Percentiles rank a stretch among this genome's conserved stretches.
phyloP scores from a whole-genome alignment of 2,113 vertebrate species.

The Lycaon pictus region DNA sequence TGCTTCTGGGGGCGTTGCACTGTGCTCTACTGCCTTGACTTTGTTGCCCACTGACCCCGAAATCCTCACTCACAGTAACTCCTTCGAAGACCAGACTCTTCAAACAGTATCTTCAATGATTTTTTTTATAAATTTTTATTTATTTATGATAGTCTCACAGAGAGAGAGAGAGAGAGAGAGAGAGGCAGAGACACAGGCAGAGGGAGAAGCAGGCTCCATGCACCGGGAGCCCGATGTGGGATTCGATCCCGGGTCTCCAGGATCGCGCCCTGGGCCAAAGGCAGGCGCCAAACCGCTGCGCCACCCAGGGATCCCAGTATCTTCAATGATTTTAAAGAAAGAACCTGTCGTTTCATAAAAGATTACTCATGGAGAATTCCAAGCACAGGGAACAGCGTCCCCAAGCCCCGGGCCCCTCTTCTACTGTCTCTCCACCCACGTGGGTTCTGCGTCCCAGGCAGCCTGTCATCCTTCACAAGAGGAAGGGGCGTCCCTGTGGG shows the following conservation, averaged over 20 bases:
- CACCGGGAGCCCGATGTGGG: no score
- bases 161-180: no score
- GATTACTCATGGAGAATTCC: not conserved
- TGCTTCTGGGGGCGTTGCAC: accelerated
- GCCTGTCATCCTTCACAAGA: not conserved
- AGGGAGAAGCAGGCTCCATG: no score
- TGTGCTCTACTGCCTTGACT: not conserved
- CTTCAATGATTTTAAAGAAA: not conserved
- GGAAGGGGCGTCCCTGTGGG: accelerated
- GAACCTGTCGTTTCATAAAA: not conserved
- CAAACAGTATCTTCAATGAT: not conserved
- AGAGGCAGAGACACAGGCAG: no score
- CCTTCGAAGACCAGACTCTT: not conserved
- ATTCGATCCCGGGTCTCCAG: no score
- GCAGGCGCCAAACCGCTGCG: no score
- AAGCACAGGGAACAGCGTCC: no score
- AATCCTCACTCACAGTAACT: not conserved
- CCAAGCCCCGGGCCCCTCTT: not conserved
- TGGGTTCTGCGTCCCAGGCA: not conserved
- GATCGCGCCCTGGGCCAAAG: no score
- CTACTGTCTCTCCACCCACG: not conserved
- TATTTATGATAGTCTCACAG: no score
- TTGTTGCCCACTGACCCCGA: not conserved
- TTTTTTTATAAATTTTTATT: not conserved
- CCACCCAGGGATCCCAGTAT: not conserved